These are phyloP conservation scores for Exephanes ischioxanthus DNA, from an alignment of 2,888 invertebrate species.

Conservation along the genomic window DNA sequence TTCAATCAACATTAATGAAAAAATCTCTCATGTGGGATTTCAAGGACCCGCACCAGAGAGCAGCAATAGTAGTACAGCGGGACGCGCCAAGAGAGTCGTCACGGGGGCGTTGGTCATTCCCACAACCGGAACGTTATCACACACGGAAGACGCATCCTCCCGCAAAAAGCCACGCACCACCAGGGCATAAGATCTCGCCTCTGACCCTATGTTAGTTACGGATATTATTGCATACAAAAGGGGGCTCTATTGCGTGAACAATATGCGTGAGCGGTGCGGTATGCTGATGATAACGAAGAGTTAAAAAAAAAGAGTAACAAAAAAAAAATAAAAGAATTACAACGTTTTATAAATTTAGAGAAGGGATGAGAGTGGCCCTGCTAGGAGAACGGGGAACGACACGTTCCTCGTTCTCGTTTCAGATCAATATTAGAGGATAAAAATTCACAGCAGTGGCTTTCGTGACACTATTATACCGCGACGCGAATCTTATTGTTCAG, in stretches of 20 bases:
- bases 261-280: constrained; percentile 73
- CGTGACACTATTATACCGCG: constrained; percentile 58
- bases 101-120: constrained; percentile 71
- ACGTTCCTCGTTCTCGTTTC: constrained; percentile 35
- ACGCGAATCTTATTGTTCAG: constrained; percentile 65
- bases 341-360: constrained; percentile 58
- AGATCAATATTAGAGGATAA: constrained; percentile 46
- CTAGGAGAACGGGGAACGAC: constrained; percentile 7
- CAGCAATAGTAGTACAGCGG: constrained; percentile 75
- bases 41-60: constrained; percentile 76
- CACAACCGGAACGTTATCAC: constrained; percentile 67
- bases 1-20: background rate
- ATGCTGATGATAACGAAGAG: constrained; percentile 70
- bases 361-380: constrained; percentile 24
- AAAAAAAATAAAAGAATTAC: constrained; percentile 33
- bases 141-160: constrained; percentile 77
- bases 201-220: constrained; percentile 52
- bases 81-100: constrained; percentile 80
- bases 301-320: constrained; percentile 37
- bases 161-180: constrained; percentile 82
- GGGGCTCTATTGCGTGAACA: constrained; percentile 69
- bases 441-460: constrained; percentile 61
- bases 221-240: constrained; percentile 50
- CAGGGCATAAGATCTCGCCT: constrained; percentile 78
- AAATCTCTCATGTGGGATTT: constrained; percentile 13